phyloP scores from a whole-genome alignment of 2,797 vertebrate species.

The Hephaestus fuliginosus region DNA sequence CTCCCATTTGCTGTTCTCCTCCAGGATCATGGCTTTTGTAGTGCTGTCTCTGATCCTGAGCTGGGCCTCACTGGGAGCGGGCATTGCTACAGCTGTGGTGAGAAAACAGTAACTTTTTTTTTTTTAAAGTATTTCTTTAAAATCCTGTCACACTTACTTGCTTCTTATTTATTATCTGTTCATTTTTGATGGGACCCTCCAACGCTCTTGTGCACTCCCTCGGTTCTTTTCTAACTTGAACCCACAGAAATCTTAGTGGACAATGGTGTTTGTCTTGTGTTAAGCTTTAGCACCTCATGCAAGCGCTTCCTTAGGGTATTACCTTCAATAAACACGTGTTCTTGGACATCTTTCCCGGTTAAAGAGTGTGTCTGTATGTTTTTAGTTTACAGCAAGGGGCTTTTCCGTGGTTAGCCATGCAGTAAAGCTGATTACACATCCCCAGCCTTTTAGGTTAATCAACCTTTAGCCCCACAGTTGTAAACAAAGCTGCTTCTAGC shows the following conservation, averaged over 20 bases:
- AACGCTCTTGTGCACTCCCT: not conserved
- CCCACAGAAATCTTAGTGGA: not conserved
- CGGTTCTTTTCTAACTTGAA: not conserved
- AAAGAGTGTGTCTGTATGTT: conserved; percentile 27
- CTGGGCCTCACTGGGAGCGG: conserved; percentile 91
- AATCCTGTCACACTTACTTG: conserved; percentile 17
- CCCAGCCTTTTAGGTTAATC: conserved; percentile 66
- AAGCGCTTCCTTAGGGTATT: conserved; percentile 9
- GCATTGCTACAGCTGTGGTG: conserved; percentile 90
- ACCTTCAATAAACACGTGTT: conserved; percentile 41
- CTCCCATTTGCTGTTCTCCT: conserved; percentile 41
- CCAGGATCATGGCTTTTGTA: conserved; percentile 91
- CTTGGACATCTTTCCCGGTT: conserved; percentile 42
- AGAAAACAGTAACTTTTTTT: conserved; percentile 68
- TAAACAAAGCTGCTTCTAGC: conserved; percentile 69
- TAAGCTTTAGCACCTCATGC: not conserved
- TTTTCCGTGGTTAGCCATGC: conserved; percentile 59
- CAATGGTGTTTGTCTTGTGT: not conserved
- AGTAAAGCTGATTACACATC: conserved; percentile 81
- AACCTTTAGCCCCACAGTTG: conserved; percentile 47
- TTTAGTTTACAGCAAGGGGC: conserved; percentile 25
- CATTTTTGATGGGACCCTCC: conserved; percentile 13
- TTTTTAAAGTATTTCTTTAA: not conserved
- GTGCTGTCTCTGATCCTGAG: conserved; percentile 90
- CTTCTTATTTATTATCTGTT: conserved; percentile 13